Conservation (phyloP, 2,797 vertebrate genomes). For the Apogon hyalosoma region DNA sequence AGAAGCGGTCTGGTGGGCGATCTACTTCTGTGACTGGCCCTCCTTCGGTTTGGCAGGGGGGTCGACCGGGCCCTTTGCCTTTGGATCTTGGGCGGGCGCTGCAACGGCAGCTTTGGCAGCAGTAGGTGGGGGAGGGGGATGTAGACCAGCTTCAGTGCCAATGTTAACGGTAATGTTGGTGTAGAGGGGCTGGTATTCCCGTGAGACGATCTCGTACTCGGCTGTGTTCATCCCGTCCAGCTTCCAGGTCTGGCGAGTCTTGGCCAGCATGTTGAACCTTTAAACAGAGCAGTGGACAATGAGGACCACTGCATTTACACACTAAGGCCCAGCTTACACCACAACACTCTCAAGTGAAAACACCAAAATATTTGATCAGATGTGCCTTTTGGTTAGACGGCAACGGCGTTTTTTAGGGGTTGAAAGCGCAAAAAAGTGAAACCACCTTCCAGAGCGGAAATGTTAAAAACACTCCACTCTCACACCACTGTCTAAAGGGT, state of each 20-base stretch:
- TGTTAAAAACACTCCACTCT: too few relatives aligned
- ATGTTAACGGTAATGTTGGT: constrained; percentile 89
- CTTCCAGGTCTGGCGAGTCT: constrained; percentile 83
- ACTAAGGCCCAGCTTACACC: too few relatives aligned
- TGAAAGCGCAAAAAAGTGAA: too few relatives aligned
- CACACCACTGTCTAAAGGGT: too few relatives aligned
- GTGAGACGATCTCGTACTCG: constrained; percentile 81
- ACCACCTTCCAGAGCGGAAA: too few relatives aligned
- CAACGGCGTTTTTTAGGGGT: too few relatives aligned
- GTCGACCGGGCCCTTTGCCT: not conserved
- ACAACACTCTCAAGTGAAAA: too few relatives aligned
- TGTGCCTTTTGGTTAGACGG: too few relatives aligned
- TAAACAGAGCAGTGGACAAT: not conserved
- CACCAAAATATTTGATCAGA: not conserved
- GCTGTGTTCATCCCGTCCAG: constrained; percentile 83
- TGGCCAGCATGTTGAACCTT: constrained; percentile 88
- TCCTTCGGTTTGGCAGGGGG: constrained; percentile 34
- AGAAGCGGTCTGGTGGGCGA: not conserved
- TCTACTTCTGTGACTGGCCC: constrained; percentile 4
- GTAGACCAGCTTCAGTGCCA: constrained; percentile 76
- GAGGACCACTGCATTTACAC: not conserved
- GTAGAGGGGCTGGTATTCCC: constrained; percentile 82
- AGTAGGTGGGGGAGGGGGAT: not conserved
- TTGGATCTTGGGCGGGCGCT: not conserved
- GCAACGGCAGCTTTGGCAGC: constrained; percentile 29